phyloP scores from a whole-genome alignment of 2,888 invertebrate genomes.

The Chrysolina americana region DNA sequence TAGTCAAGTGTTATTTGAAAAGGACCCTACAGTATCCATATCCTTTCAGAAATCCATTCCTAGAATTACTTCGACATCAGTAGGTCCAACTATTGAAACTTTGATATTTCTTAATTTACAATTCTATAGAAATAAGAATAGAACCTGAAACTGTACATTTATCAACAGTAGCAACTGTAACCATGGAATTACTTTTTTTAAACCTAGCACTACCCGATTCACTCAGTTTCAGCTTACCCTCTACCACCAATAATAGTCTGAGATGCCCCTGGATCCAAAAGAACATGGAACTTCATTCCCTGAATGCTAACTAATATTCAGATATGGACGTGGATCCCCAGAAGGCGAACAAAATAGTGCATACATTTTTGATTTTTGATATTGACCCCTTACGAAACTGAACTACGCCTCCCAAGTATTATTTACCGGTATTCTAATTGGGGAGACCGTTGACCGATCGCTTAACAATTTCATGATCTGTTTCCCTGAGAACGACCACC shows the following conservation, averaged over 20 bases:
- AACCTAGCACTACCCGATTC: too few relatives aligned
- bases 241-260: constrained; percentile 24
- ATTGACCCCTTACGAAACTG: constrained; percentile 27
- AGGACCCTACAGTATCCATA: constrained; percentile 31
- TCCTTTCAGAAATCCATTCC: constrained; percentile 42
- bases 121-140: too few relatives aligned
- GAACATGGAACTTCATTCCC: constrained; percentile 30
- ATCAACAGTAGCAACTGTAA: too few relatives aligned
- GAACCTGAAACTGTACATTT: too few relatives aligned
- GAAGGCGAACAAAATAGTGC: constrained; percentile 18
- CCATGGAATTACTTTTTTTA: too few relatives aligned
- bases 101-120: too few relatives aligned
- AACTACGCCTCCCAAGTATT: constrained; percentile 30
- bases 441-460: constrained; percentile 31
- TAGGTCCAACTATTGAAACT: too few relatives aligned
- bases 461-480: constrained; percentile 10
- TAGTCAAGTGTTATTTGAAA: background rate
- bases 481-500: constrained; percentile 6
- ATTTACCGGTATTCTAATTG: constrained; percentile 23
- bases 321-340: constrained; percentile 34
- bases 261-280: constrained; percentile 33
- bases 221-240: too few relatives aligned
- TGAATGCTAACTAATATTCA: too few relatives aligned
- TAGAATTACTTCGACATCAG: constrained; percentile 34
- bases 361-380: constrained; percentile 18